A percentile compares a stretch with the other conserved stretches of the same genome.
These are phyloP conservation scores for Metallyticus violacea DNA, from an alignment of 2,888 invertebrate species.

Conservation along the genomic window DNA sequence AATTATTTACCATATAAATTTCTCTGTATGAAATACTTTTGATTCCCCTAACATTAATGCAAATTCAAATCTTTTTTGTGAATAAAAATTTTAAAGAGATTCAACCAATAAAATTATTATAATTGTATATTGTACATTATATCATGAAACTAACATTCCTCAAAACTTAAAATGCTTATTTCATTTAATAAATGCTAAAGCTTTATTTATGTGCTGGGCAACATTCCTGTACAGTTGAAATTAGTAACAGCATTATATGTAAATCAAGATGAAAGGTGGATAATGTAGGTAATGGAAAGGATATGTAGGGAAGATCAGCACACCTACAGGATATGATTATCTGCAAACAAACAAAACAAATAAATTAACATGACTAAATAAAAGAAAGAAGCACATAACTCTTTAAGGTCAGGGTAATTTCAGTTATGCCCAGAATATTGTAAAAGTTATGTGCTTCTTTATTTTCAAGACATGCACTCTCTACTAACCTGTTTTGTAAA, in stretches of 20 bases:
- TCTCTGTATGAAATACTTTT: no score
- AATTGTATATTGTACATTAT: no score
- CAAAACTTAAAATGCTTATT: no score
- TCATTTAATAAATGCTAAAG: no score
- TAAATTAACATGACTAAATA: slow-evolving; percentile 27
- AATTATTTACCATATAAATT: no score
- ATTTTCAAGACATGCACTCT: not conserved
- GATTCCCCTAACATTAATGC: no score
- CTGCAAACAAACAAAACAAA: slow-evolving; percentile 33
- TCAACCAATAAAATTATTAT: no score
- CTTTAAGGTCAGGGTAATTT: not conserved
- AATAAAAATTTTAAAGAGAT: no score
- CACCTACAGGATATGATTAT: slow-evolving; percentile 16
- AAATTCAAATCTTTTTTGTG: no score
- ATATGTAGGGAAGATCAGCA: not conserved
- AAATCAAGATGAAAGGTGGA: not conserved
- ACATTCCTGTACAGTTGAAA: not conserved
- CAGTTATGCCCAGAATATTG: not conserved
- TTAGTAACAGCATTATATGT: not conserved
- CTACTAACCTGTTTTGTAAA: not conserved
- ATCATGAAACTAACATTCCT: no score
- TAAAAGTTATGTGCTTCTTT: slow-evolving; percentile 9
- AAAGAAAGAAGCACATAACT: slow-evolving; percentile 22
- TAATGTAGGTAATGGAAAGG: not conserved
- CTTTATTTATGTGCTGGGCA: not conserved